Base-by-base conservation (phyloP, 2,888 invertebrate genomes). In the Nematopogon swammerdamellus region DNA sequence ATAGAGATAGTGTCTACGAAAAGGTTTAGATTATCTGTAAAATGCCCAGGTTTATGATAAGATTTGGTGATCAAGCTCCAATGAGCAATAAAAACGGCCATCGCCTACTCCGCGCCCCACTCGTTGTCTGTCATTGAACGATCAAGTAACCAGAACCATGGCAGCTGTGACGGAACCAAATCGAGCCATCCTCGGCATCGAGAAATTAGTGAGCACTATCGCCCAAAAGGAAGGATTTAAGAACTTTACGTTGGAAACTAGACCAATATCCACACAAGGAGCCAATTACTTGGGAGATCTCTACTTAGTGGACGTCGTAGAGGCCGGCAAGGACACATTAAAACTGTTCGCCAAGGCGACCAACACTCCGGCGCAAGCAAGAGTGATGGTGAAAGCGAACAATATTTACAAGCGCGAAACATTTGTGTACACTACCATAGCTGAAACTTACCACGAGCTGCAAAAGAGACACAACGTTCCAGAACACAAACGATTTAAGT, bases 401-500 rank as follows among this genome's bases (percentile, higher is more conserved):
- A n/a, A 42, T 19, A 44, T 49, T 19, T 49, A 46, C 18, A 19
- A 14, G 44, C 20, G 11, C 2, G 49, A 49, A 46, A 17, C 3
- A 5, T 46, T 29, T 16, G 42, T 45, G 18, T 49, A 49, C 46
- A 18, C 29, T 2, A 25, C 29, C 1, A 16, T 49, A 17, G 36
- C 29, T 17, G 19, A 30, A 14, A 46, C 19, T 14, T 49, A 18
- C 20, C 19, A 42, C 18, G 42, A 36, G 17, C 43, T 53, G 10
- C 54, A 55, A 44, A 49, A 50, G 16, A 48, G 47, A 14, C 36
- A 36, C 14, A 14, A 14, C 11, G 14, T 36, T 14, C 36, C 36
- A 14, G 36, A 36, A 36, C 11, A 36, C 8, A 36, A 36, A 14
- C 36, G 11, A 36, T 36, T 36, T 14, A 36, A 36, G 36, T 36